Base-by-base conservation (phyloP, 2,888 invertebrate species). In the Fragum whitleyi region DNA sequence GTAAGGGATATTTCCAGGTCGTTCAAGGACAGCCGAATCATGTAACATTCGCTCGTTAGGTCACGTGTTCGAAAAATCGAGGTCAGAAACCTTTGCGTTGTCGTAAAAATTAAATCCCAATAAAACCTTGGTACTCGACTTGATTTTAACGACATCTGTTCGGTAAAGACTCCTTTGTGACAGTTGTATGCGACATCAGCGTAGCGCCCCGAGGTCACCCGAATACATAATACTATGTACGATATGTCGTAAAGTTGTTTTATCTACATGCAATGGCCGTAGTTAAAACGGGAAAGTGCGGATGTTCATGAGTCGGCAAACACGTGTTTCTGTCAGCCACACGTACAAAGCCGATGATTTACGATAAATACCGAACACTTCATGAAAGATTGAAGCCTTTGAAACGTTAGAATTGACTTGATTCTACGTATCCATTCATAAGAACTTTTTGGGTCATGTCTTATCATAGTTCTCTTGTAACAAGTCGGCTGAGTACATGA, bases 161-260 rank as follows among this genome's bases (percentile, higher is more conserved):
- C 32, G 47, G 47, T 19, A 47, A 19, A 47, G 57, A 61, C 61
- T 32, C 36, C 61, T 61, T 61, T 61, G 61, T 61, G 29, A 28
- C 61, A 61, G 61, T 61, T 61, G 61, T 29, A n/a, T 19, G 32
- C 36, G 61, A 32, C 29, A 61, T 32, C 61, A 29, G 28, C 29
- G 32, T n/a, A 32, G 16, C 61, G 61, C 61, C 32, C 32, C 32
- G 14, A 32, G 61, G 61, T 61, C 61, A 61, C 16, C 29, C 29
- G n/a, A 11, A 61, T 61, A 61, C 61, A 61, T 61, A 61, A 61
- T 19, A 61, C 29, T 32, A 61, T 61, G 61, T 61, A n/a, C 61
- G 16, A 47, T 47, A 61, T 61, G 61, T 61, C 61, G 61, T 61
- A 61, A 61, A 61, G 29, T 61, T 32, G 61, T 32, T 61, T 61